Evolutionary conservation across 1,140 invertebrate species (phyloP).

Genomic region (Caenorhabditis tropicalis): DNA sequence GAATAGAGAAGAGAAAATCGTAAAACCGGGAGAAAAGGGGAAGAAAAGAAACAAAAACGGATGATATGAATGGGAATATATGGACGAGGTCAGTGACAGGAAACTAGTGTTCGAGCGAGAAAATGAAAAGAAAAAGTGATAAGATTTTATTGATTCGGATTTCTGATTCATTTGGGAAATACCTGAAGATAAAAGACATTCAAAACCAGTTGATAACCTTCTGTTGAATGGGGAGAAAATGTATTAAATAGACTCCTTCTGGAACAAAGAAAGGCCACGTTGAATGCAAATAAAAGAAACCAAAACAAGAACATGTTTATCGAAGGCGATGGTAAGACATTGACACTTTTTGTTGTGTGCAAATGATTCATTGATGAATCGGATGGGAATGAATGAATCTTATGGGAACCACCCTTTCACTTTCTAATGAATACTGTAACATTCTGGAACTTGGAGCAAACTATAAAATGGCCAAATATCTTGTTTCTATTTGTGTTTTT

Average conservation of each 20-base stretch:
- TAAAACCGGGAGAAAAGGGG: neutral
- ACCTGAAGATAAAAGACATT: neutral
- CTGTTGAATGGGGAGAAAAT: no score
- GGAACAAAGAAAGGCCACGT: neutral
- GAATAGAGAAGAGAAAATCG: neutral
- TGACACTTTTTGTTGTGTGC: conserved; percentile 2
- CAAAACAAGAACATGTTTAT: conserved; percentile 40
- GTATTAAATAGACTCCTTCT: neutral
- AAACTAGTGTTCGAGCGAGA: conserved; percentile 22
- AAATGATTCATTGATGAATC: conserved; percentile 32
- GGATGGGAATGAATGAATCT: neutral
- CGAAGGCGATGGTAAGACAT: neutral
- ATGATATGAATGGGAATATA: neutral
- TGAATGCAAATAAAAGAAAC: conserved; percentile 7
- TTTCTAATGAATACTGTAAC: neutral
- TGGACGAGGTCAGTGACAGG: conserved; percentile 20
- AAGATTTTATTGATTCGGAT: conserved; percentile 38
- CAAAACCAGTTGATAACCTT: neutral
- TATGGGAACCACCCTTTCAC: neutral
- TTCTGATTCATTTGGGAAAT: conserved; percentile 12
- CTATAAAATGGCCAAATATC: neutral
- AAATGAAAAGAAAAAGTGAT: conserved; percentile 33
- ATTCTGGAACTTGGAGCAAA: neutral
- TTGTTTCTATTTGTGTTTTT: conserved; percentile 15
- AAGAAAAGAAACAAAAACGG: conserved; percentile 20